A percentile compares a stretch with the other conserved stretches of the same genome.
phyloP scores from a whole-genome alignment of 2,797 vertebrate genomes.

The Clarias fuscus region DNA sequence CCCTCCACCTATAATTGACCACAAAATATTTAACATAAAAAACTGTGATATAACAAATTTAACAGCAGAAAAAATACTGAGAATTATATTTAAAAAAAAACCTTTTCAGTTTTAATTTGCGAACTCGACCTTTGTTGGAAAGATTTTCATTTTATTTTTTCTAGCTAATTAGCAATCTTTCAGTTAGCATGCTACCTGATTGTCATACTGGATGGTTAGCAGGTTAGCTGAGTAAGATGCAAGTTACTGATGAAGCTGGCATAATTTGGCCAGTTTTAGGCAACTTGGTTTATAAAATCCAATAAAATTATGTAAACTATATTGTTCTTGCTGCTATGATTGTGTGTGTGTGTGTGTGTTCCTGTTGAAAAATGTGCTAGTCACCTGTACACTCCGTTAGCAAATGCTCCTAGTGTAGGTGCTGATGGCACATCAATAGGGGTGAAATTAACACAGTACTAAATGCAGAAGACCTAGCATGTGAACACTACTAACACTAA shows the following conservation, averaged over 20 bases:
- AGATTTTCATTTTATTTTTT: background rate
- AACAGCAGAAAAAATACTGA: too few relatives aligned
- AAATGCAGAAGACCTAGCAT: background rate
- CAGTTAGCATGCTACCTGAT: background rate
- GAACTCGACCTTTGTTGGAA: background rate
- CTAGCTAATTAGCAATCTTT: background rate
- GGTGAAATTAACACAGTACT: background rate
- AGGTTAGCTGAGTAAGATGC: background rate
- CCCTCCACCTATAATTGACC: background rate
- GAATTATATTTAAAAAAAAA: background rate
- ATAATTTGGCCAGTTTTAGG: background rate
- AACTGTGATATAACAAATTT: background rate
- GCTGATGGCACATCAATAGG: background rate
- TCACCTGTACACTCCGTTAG: background rate
- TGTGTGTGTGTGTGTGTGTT: background rate
- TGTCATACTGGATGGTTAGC: background rate
- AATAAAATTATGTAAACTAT: background rate
- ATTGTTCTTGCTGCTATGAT: conserved; percentile 3
- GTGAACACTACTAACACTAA: conserved; percentile 57
- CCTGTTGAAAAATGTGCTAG: background rate
- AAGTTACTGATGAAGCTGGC: background rate
- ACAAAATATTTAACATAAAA: background rate
- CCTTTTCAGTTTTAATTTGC: background rate
- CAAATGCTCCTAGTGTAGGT: background rate
- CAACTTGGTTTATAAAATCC: background rate